A percentile compares a stretch with the other conserved stretches of the same genome.
Conservation (phyloP, 2,113 vertebrate genomes). For the Takifugu flavidus region DNA sequence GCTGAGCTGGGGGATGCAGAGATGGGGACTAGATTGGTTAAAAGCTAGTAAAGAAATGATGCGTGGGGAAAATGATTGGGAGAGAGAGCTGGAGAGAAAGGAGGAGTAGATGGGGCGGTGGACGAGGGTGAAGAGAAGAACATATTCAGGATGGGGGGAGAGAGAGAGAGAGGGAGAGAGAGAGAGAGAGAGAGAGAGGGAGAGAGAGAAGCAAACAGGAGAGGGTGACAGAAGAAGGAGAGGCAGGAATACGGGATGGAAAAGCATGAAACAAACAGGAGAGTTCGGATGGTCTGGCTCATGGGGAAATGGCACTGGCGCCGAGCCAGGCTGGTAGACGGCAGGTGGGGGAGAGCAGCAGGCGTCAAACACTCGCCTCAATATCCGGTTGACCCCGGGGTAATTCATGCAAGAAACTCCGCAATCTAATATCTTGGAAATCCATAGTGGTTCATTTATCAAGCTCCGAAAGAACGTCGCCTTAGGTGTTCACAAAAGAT, state of each 20-base stretch:
- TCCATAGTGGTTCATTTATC: conserved; percentile 62
- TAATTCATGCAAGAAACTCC: conserved; percentile 57
- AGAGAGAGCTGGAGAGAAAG: no score
- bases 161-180: no score
- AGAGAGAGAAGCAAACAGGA: no score
- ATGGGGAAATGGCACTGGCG: conserved; percentile 45
- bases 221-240: conserved; percentile 38
- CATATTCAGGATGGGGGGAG: no score
- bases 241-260: conserved; percentile 61
- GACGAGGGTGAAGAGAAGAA: no score
- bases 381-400: conserved; percentile 54
- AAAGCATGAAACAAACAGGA: conserved; percentile 47
- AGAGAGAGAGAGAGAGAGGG: no score
- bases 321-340: conserved; percentile 35
- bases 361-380: conserved; percentile 53
- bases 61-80: no score
- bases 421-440: conserved; percentile 61
- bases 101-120: no score
- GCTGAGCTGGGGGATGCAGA: no score
- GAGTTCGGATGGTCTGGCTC: no score
- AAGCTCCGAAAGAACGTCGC: conserved; percentile 54
- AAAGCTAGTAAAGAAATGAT: no score
- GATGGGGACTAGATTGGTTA: no score
- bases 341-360: conserved; percentile 22
- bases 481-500: conserved; percentile 58